phyloP scores from a whole-genome alignment of 2,888 invertebrate genomes.

The Epiblema foenella region DNA sequence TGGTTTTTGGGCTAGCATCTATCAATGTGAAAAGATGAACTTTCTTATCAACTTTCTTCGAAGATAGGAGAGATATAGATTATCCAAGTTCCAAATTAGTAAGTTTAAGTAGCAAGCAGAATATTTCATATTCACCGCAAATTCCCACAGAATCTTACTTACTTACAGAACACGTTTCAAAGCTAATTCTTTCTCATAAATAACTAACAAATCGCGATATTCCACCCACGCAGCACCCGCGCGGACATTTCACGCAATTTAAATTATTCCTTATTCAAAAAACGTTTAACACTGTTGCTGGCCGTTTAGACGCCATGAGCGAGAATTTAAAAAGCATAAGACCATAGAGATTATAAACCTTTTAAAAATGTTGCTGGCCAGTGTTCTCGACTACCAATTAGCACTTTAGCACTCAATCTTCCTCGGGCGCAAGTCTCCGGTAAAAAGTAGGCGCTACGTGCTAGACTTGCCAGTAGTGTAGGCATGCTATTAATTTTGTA shows the following conservation, averaged over 20 bases:
- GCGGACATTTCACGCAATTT: conserved; percentile 21
- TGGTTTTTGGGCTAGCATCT: no score
- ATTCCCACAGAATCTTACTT: conserved; percentile 19
- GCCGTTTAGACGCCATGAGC: background rate
- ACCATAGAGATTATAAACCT: background rate
- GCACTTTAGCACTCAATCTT: conserved; percentile 41
- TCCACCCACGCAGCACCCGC: conserved; percentile 27
- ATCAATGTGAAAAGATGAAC: no score
- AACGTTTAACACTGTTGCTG: conserved; percentile 20
- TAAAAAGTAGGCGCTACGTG: conserved; percentile 20
- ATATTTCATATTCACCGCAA: background rate
- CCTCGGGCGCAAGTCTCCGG: background rate
- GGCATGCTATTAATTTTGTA: conserved; percentile 10
- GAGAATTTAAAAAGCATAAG: background rate
- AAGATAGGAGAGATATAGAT: background rate
- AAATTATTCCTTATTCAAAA: conserved; percentile 25
- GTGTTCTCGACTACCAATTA: conserved; percentile 29
- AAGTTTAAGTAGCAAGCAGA: background rate
- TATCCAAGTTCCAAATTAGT: background rate
- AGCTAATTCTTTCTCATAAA: conserved; percentile 36
- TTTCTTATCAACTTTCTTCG: background rate
- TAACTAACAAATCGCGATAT: conserved; percentile 26
- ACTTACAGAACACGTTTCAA: conserved; percentile 12
- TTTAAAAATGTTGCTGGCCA: background rate
- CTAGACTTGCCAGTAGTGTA: conserved; percentile 16